Evolutionary conservation across 2,113 vertebrate genomes (phyloP), one percentile per base, ranked within the genome.

Genomic region (Himantopus leucocephalus): DNA sequence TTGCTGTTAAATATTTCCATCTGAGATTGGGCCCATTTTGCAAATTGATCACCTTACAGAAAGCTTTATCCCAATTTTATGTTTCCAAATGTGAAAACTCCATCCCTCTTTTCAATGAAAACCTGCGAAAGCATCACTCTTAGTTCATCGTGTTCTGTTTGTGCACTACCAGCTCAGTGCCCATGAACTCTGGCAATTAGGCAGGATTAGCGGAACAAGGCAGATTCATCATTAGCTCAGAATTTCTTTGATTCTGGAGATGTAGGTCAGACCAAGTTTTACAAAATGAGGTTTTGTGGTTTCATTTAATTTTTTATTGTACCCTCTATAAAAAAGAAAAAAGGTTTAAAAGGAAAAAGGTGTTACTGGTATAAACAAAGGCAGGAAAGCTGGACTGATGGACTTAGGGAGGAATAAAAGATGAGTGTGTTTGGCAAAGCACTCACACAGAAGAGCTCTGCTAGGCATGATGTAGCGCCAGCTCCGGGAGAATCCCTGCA

Each of bases 261-360:
- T 90, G 39, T 90, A 90, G 71, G 92, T 90, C 94, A 96, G 85
- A 73, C 26, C 32, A 64, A 68, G 8, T 73, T 86, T 94, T 90
- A 75, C 26, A 74, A 94, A 96, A 94, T 74, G 24, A 91, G 37
- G 17, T 59, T 92, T 88, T 79, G 45, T 74, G 45, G 45, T 85
- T 93, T 92, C 59, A 76, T 88, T 90, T 88, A 58, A 53, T 79
- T 95, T 95, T 96, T 96, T 53, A 83, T 94, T 90, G n/a, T 41
- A 53, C 10, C 3, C 24, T 63, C 12, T 60, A 35, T 32, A 45
- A 85, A 82, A 92, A 85, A 58, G 20, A 56, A 72, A 81, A 68
- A 90, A 52, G 0, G 4, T 75, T 78, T 91, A 68, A 85, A 85
- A 95, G 66, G 53, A 60, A 82, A 93, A 93, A 88, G 37, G 21